A percentile compares a stretch with the other conserved stretches of the same genome.
phyloP scores from a whole-genome alignment of 2,797 vertebrate species.

The Paguma larvata region DNA sequence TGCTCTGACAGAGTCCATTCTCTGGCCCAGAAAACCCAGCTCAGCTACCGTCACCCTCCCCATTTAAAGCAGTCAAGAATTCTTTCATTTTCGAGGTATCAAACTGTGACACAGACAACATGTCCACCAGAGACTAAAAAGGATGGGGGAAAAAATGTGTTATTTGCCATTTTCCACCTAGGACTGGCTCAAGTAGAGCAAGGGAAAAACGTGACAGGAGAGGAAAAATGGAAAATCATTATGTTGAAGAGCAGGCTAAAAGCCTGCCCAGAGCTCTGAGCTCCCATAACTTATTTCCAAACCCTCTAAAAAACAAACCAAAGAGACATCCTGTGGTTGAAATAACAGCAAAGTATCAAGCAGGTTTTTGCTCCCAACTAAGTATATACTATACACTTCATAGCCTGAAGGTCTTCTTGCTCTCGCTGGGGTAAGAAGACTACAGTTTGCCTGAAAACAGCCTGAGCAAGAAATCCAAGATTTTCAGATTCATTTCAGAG shows the following conservation, averaged over 20 bases:
- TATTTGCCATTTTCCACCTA: constrained; percentile 48
- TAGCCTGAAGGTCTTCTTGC: neutral
- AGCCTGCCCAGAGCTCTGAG: neutral
- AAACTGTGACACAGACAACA: constrained; percentile 77
- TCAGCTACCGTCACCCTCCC: constrained; percentile 59
- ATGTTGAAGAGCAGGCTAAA: neutral
- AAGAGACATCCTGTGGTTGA: neutral
- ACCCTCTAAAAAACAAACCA: neutral
- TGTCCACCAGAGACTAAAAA: constrained; percentile 61
- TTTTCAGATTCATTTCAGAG: constrained; percentile 42
- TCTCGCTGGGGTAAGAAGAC: constrained; percentile 7
- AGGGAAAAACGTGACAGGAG: constrained; percentile 22
- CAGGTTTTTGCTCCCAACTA: constrained; percentile 28
- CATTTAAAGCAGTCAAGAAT: constrained; percentile 55
- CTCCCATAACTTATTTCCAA: constrained; percentile 38
- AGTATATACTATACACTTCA: neutral
- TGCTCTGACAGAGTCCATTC: constrained; percentile 75
- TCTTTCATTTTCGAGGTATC: constrained; percentile 70
- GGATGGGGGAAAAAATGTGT: neutral
- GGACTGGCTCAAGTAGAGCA: constrained; percentile 17
- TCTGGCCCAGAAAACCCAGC: constrained; percentile 55
- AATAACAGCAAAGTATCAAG: neutral
- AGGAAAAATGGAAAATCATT: constrained; percentile 31
- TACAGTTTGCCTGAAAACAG: neutral
- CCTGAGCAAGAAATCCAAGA: neutral